Conservation (phyloP, 2,113 vertebrate genomes). For the Gavia stellata region DNA sequence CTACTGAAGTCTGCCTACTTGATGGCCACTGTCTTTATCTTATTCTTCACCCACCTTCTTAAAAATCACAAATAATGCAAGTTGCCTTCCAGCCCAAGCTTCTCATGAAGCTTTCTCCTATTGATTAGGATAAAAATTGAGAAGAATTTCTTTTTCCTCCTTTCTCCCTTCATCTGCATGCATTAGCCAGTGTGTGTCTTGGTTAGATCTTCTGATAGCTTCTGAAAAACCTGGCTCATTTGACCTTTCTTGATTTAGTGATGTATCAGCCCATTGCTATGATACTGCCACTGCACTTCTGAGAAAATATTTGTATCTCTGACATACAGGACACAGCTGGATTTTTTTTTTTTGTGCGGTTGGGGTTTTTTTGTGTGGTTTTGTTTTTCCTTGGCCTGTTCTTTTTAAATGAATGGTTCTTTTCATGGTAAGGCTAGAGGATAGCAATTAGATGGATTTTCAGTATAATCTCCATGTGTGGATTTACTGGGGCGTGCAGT, state of each 20-base stretch:
- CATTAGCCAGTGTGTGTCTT: background rate
- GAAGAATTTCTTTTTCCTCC: background rate
- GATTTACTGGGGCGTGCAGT: background rate
- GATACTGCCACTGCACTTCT: background rate
- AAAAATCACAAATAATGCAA: background rate
- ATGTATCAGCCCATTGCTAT: background rate
- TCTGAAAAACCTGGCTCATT: background rate
- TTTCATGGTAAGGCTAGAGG: background rate
- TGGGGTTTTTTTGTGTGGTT: background rate
- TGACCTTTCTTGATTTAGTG: background rate
- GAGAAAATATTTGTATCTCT: background rate
- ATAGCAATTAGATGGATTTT: background rate
- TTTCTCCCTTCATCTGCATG: background rate
- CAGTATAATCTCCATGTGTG: background rate
- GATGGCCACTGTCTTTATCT: background rate
- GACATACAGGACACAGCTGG: background rate
- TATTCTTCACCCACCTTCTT: background rate
- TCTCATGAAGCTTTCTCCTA: background rate
- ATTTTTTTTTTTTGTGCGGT: background rate
- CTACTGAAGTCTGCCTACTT: background rate
- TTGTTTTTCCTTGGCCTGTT: background rate
- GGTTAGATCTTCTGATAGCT: background rate
- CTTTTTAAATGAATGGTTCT: background rate
- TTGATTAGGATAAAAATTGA: background rate
- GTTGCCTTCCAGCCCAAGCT: background rate